A percentile compares a stretch with the other conserved stretches of the same genome.
Conservation (phyloP, 1,140 invertebrate species). For the Drosophila nikananu region DNA sequence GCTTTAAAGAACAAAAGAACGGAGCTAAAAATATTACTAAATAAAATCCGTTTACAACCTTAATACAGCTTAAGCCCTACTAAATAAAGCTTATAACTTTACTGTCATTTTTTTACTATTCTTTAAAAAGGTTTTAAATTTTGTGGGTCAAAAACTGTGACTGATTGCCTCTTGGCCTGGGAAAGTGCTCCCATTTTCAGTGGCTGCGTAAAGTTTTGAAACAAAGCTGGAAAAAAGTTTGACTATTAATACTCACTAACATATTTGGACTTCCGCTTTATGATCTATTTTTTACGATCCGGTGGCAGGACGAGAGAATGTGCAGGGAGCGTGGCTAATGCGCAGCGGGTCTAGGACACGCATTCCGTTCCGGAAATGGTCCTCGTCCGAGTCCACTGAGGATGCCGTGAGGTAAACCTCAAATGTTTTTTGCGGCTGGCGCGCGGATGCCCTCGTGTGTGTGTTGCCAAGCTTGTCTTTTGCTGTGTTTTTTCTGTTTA, state of each 20-base stretch:
- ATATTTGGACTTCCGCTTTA: conserved; percentile 64
- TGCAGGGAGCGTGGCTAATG: conserved; percentile 45
- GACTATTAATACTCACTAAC: conserved; percentile 41
- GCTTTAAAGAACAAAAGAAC: neutral
- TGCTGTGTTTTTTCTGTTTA: conserved; percentile 43
- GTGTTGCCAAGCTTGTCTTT: conserved; percentile 52
- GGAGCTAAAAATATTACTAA: neutral
- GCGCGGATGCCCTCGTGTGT: conserved; percentile 30
- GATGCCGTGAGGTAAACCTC: conserved; percentile 65
- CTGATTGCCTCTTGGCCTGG: conserved; percentile 6
- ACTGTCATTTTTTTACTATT: conserved; percentile 13
- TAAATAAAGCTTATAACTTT: neutral
- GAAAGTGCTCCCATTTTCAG: conserved; percentile 14
- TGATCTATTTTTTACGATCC: conserved; percentile 67
- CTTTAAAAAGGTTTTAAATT: conserved; percentile 21
- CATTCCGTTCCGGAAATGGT: conserved; percentile 54
- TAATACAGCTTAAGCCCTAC: neutral
- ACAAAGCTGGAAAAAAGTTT: conserved; percentile 22
- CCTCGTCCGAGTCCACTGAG: conserved; percentile 30
- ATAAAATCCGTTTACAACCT: neutral
- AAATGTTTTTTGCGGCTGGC: conserved; percentile 54
- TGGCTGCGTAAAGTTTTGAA: conserved; percentile 28
- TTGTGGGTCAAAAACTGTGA: conserved; percentile 3
- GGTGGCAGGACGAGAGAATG: conserved; percentile 17
- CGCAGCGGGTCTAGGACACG: conserved; percentile 45